Evolutionary conservation across 1,140 invertebrate genomes (phyloP), one percentile per base, ranked within the genome.

Genomic region (Cydia amplana): DNA sequence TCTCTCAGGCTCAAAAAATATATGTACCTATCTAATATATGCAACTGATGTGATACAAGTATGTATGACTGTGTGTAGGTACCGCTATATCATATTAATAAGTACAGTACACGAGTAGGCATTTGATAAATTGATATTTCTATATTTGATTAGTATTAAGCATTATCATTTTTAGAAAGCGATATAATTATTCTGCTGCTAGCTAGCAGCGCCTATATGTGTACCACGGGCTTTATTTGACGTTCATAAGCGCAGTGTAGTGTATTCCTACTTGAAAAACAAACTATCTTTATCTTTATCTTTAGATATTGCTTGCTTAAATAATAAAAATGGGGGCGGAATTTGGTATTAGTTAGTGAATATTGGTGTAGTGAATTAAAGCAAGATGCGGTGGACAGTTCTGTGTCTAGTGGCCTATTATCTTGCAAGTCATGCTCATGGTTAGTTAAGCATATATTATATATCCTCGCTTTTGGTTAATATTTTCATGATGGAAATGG

Each of bases 241-340:
- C n/a, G n/a, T n/a, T n/a, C n/a, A n/a, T n/a, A n/a, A n/a, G n/a
- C n/a, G n/a, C n/a, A n/a, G n/a, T n/a, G n/a, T n/a, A n/a, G n/a
- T n/a, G n/a, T n/a, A n/a, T n/a, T n/a, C n/a, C n/a, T n/a, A n/a
- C n/a, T n/a, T n/a, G n/a, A n/a, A n/a, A n/a, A n/a, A n/a, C n/a
- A n/a, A n/a, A n/a, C n/a, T n/a, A n/a, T n/a, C n/a, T n/a, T n/a
- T n/a, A n/a, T n/a, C n/a, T n/a, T n/a, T n/a, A n/a, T n/a, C n/a
- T n/a, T 70, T 70, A 70, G 65, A 70, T 70, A 70, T 70, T 18
- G 65, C 18, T 40, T 9, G 32, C 16, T 70, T 70, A 70, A 40
- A 36, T 32, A 40, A 70, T 4, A 40, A 18, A 70, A 70, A 40
- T 20, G 28, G 32, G 25, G 65, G 36, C 65, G n/a, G 32, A 70